A percentile compares a stretch with the other conserved stretches of the same genome.
Evolutionary conservation across 2,888 invertebrate species (phyloP).

Genomic region (Elmis aenea): DNA sequence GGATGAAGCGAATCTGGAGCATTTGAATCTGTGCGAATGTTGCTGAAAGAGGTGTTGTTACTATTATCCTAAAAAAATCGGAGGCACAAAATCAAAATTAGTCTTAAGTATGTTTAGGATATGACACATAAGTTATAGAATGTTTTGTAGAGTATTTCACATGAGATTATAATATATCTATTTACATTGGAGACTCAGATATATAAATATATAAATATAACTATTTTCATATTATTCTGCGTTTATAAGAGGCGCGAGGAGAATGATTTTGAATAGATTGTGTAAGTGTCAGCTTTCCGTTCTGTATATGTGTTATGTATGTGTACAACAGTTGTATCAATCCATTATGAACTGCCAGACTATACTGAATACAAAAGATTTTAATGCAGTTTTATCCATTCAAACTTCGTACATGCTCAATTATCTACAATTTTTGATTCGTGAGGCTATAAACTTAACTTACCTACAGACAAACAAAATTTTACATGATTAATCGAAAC

Average conservation of each 20-base stretch:
- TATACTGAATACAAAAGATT: too few relatives aligned
- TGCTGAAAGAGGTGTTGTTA: slow-evolving; percentile 34
- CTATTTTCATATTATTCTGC: slow-evolving; percentile 44
- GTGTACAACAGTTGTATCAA: slow-evolving; percentile 27
- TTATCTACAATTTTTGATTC: too few relatives aligned
- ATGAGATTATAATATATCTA: slow-evolving; percentile 41
- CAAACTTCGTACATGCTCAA: too few relatives aligned
- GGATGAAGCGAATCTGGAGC: slow-evolving; percentile 17
- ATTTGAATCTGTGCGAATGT: slow-evolving; percentile 31
- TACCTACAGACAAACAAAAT: too few relatives aligned
- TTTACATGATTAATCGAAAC: too few relatives aligned
- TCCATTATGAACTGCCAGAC: slow-evolving; percentile 32
- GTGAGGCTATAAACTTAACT: too few relatives aligned
- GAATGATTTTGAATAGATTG: slow-evolving; percentile 35
- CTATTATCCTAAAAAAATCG: slow-evolving; percentile 32
- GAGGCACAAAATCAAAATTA: slow-evolving; percentile 46
- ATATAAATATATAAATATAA: slow-evolving; percentile 40
- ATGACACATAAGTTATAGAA: slow-evolving; percentile 40
- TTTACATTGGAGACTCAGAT: slow-evolving; percentile 44
- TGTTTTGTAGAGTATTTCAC: slow-evolving; percentile 43
- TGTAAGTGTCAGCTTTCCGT: slow-evolving; percentile 40
- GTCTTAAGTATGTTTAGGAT: slow-evolving; percentile 40
- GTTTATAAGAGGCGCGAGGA: slow-evolving; percentile 34
- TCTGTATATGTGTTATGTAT: slow-evolving; percentile 39
- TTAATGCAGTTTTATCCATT: too few relatives aligned